phyloP scores from a whole-genome alignment of 2,797 vertebrate genomes.

The Typhlichthys subterraneus region DNA sequence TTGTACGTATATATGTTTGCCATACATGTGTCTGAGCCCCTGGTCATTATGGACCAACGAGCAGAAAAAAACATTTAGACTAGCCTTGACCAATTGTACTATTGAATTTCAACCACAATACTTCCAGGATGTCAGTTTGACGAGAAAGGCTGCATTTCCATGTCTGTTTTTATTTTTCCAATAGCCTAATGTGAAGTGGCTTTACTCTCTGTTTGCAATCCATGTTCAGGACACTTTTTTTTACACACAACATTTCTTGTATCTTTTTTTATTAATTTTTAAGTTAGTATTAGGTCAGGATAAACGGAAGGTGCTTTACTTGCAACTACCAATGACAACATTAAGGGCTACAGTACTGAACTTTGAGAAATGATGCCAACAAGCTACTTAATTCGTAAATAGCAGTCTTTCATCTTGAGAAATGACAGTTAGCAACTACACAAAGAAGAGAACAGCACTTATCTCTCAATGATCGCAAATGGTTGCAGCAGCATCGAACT shows the following conservation, averaged over 20 bases:
- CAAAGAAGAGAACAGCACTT: constrained; percentile 49
- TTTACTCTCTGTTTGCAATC: too few relatives aligned
- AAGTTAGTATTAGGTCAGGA: constrained; percentile 20
- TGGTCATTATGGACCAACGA: not conserved
- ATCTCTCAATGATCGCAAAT: constrained; percentile 57
- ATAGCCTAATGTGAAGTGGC: too few relatives aligned
- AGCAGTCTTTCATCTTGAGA: constrained; percentile 55
- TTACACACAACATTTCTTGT: too few relatives aligned
- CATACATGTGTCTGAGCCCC: too few relatives aligned
- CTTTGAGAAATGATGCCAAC: constrained; percentile 40
- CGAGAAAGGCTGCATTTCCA: not conserved
- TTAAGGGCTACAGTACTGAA: constrained; percentile 35
- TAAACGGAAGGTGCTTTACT: constrained; percentile 44
- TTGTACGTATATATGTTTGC: too few relatives aligned
- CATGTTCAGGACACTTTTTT: too few relatives aligned
- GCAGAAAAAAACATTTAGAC: constrained; percentile 6
- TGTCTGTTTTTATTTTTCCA: not conserved
- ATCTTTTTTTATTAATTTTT: too few relatives aligned
- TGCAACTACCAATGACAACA: constrained; percentile 27
- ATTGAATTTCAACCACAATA: not conserved
- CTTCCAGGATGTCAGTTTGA: constrained; percentile 1
- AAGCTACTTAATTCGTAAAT: constrained; percentile 53
- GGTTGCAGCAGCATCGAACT: constrained; percentile 33
- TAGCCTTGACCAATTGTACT: too few relatives aligned
- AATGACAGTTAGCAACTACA: constrained; percentile 31